phyloP scores from a whole-genome alignment of 2,888 invertebrate species.

The Coremacera marginata region DNA sequence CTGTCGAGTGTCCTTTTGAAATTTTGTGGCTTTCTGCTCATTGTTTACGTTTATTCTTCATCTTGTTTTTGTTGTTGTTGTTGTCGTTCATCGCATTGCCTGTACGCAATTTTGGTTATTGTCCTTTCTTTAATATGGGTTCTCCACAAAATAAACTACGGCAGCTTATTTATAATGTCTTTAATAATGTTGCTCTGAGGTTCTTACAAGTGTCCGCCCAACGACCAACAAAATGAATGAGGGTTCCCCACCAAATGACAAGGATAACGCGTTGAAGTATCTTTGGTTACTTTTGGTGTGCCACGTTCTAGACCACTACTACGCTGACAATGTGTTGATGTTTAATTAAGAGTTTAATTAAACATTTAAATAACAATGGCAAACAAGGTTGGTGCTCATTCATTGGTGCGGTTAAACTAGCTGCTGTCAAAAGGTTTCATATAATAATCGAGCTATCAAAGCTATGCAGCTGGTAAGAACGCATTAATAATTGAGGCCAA shows the following conservation, averaged over 20 bases:
- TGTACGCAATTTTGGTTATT: not conserved
- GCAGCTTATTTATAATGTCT: not conserved
- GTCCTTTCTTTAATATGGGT: not conserved
- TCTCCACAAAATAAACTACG: not conserved
- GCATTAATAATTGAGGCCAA: too few species aligned
- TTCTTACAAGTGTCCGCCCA: not conserved
- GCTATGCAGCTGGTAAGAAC: too few species aligned
- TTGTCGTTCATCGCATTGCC: not conserved
- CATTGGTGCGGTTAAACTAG: not conserved
- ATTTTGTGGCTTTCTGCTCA: not conserved
- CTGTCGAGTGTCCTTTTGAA: not conserved
- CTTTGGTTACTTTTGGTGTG: not conserved
- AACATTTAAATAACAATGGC: constrained; percentile 25
- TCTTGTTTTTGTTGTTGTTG: not conserved
- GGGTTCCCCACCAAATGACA: not conserved
- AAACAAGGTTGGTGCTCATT: not conserved
- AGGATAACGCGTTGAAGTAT: not conserved
- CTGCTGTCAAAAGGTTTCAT: not conserved
- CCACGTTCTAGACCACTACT: not conserved
- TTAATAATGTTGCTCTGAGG: constrained; percentile 18
- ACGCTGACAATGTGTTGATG: constrained; percentile 19
- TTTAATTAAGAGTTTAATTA: constrained; percentile 30
- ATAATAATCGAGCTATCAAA: not conserved
- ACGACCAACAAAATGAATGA: not conserved
- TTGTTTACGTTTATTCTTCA: not conserved